Evolutionary conservation across 2,113 vertebrate species (phyloP), one percentile per base, ranked within the genome.

Genomic region (Lutjanus erythropterus): DNA sequence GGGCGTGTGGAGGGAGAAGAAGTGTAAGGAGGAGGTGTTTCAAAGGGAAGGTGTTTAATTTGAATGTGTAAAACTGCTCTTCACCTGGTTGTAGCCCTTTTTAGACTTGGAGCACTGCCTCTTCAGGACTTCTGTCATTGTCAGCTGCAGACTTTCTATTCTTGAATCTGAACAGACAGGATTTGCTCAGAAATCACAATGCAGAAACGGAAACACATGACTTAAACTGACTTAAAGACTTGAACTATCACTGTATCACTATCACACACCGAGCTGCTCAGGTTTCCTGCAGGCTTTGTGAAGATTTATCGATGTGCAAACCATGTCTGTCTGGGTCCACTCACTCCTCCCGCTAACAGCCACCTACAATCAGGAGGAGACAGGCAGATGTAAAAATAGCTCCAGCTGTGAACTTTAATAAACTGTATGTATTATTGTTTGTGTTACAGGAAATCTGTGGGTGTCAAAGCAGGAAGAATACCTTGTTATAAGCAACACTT

Each of bases 1-100:
- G 52, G 2, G 25, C 50, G 6, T 7, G 23, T 33, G 18, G 15
- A 50, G 31, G 23, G 25, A 76, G 23, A 35, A 18, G 55, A 37
- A 2, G 44, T 23, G 46, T 81, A 3, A 80, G 35, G 23, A 68
- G 5, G 12, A 1, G 6, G 14, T 19, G 27, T 23, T 41, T 72
- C 33, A 25, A 15, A 19, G 2, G 16, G 10, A 41, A 10, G 12
- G 9, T 21, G 35, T 53, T 44, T 25, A 0, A 25, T 60, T 19
- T 21, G 3, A 35, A 21, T 6, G 2, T 6, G 21, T 53, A 14
- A 58, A 76, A 77, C 25, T 50, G 25, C 4, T 11, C 15, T 42
- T 92, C 90, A 98, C 97, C 97, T 98, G 97, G 86, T 97, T 99
- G 91, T 95, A 97, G 80, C 94, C 93, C 75, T 96, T 98, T 88